A percentile compares a stretch with the other conserved stretches of the same genome.
Evolutionary conservation across 2,888 invertebrate genomes (phyloP).

Genomic region (Rhogogaster chlorosoma): DNA sequence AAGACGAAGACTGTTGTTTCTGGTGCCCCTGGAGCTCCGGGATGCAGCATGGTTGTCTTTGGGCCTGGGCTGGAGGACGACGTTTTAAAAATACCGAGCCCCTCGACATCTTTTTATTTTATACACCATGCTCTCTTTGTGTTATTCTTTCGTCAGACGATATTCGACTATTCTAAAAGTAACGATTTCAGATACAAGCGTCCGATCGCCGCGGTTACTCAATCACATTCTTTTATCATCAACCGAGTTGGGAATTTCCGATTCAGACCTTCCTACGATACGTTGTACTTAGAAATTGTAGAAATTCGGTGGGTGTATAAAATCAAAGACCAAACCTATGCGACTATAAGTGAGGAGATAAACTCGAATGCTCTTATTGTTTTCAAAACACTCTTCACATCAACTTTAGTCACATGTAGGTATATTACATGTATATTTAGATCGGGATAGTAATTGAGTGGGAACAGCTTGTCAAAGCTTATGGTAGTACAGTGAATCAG

Average conservation of each 20-base stretch:
- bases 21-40: background rate
- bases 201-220: slow-evolving; percentile 32
- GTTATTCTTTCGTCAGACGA: slow-evolving; percentile 34
- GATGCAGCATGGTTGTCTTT: slow-evolving; percentile 4
- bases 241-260: background rate
- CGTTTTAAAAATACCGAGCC: slow-evolving; percentile 40
- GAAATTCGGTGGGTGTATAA: background rate
- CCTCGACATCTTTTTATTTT: background rate
- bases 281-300: background rate
- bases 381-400: background rate
- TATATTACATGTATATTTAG: background rate
- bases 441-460: slow-evolving; percentile 27
- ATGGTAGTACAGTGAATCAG: background rate
- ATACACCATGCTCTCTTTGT: slow-evolving; percentile 8
- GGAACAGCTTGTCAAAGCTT: slow-evolving; percentile 36
- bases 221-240: slow-evolving; percentile 21
- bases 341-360: background rate
- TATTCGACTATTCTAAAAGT: slow-evolving; percentile 17
- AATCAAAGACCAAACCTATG: background rate
- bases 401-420: background rate
- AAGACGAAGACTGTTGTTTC: slow-evolving; percentile 2
- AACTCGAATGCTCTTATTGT: background rate
- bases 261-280: background rate
- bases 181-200: slow-evolving; percentile 6
- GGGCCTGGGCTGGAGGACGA: background rate